Evolutionary conservation across 2,888 invertebrate genomes (phyloP), one percentile per base, ranked within the genome.

Genomic region (Drosophila anomalata): DNA sequence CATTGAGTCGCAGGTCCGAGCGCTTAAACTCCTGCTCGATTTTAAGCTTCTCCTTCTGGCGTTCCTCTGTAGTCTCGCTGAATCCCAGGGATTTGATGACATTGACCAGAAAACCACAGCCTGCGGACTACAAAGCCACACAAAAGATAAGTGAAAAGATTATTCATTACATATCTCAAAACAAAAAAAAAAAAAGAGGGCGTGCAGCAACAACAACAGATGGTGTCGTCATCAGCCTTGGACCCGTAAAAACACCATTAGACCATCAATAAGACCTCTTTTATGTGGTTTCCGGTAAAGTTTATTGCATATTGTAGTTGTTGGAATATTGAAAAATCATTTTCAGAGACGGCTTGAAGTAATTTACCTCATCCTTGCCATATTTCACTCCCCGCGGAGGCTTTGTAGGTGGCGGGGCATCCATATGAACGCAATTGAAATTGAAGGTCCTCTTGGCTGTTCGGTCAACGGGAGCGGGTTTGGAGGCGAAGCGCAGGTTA

Each of bases 11-110:
- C 66, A 95, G 95, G 92, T 99, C 99, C 91, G 98, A 97, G 84
- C 96, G 95, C 90, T 96, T 96, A 90, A 96, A 99, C 89, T 98
- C 98, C 79, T 96, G 96, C 92, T 99, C 98, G 53, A 99, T 93
- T 90, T 98, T 97, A 0, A 96, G 95, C 89, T 98, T 97, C 92
- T 98, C 98, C 87, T 97, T 95, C 89, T 98, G 97, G 54, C 97
- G 92, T 90, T 99, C 97, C 90, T 98, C 98, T 90, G 97, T 97
- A 4, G 97, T 97, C 91, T 97, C 97, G 92, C 97, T 97, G 8
- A 98, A 96, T 26, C 98, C 98, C 66, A 99, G 92, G 0, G 98
- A 97, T 76, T 98, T 95, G 78, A 99, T 98, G 50, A 99, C 98
- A 63, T 97, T 97, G 95, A 99, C 98, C 79, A 99, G 93, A 62